Evolutionary conservation across 1,140 invertebrate species (phyloP), one percentile per base, ranked within the genome.

Genomic region (Neelides sp.): DNA sequence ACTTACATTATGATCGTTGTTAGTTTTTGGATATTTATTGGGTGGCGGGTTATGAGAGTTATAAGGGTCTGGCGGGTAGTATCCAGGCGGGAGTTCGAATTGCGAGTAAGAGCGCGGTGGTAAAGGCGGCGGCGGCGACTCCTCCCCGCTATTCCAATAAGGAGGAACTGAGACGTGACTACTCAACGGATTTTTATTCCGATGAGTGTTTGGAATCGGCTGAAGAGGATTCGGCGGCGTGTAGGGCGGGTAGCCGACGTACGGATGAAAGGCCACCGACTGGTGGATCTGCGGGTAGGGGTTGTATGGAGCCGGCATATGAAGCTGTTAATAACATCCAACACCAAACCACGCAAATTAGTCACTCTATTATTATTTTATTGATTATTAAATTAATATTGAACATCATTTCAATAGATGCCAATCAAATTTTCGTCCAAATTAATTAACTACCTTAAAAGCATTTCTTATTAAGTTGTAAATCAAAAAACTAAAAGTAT

Each of bases 251-350:
- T 35, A 34, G 43, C 30, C 35, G 1, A 43, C 36, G 28, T 39
- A 46, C 1, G 58, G 54, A 22, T 56, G 54, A 50, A 60, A 60
- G 3, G 48, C 22, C 19, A 60, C 53, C 8, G 58, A 52, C 19
- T 57, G 55, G 30, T 60, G 58, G 13, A 35, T 36, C 39, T 54
- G 58, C 19, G 55, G 52, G 48, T 45, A 49, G 32, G 55, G 41
- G 45, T 50, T 57, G 50, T 54, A 60, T 50, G 58, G 58, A 41
- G 48, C 49, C 44, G 58, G 58, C 36, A 44, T 45, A 26, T 60
- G 58, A 57, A 60, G 55, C 58, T 60, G 50, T 57, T 57, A 52
- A 42, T 49, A 40, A 45, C 50, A 45, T 22, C 46, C 49, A 49
- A 55, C 43, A 46, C 47, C 52, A 50, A 58, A 54, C 48, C 50